These are phyloP conservation scores for Telmatherina bonti DNA, from an alignment of 2,797 vertebrate genomes.

Conservation along the genomic window DNA sequence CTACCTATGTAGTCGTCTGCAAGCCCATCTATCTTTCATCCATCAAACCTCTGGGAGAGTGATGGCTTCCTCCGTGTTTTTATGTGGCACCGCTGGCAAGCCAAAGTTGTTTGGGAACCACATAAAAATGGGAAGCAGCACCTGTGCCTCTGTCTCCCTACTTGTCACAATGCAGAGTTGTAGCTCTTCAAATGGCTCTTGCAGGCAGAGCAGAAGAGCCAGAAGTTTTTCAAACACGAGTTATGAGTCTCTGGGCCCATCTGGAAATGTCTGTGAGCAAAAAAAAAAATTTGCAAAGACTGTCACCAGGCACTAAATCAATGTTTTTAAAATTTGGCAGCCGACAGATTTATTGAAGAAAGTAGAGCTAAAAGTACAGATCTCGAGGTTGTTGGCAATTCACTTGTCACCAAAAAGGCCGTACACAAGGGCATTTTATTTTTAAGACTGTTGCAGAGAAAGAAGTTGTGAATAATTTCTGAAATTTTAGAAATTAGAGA, in stretches of 20 bases:
- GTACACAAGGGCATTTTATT: slow-evolving; percentile 41
- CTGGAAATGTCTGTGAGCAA: slow-evolving; percentile 24
- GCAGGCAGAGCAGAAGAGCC: slow-evolving; percentile 20
- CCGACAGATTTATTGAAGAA: slow-evolving; percentile 20
- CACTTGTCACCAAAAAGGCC: neutral
- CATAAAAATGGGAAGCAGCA: slow-evolving; percentile 70
- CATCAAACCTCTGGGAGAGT: slow-evolving; percentile 72
- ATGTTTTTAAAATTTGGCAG: slow-evolving; percentile 52
- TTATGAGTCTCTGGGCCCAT: slow-evolving; percentile 44
- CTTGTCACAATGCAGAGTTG: slow-evolving; percentile 54
- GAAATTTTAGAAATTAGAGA: neutral
- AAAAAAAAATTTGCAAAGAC: slow-evolving; percentile 18
- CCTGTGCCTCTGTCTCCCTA: slow-evolving; percentile 66
- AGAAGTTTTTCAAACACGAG: slow-evolving; percentile 44
- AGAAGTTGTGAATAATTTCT: slow-evolving; percentile 18
- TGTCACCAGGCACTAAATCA: slow-evolving; percentile 43
- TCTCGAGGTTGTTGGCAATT: neutral
- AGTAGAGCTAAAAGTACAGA: slow-evolving; percentile 22
- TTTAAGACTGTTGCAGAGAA: slow-evolving; percentile 13
- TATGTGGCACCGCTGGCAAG: slow-evolving; percentile 65
- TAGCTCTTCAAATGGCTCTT: slow-evolving; percentile 43
- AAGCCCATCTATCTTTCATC: slow-evolving; percentile 77
- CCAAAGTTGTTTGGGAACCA: slow-evolving; percentile 73
- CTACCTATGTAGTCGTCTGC: slow-evolving; percentile 78
- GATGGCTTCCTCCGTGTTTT: slow-evolving; percentile 68